Percentiles rank a stretch among this genome's conserved stretches.
Evolutionary conservation across 2,888 invertebrate species (phyloP).

Genomic region (Athetis lepigone): DNA sequence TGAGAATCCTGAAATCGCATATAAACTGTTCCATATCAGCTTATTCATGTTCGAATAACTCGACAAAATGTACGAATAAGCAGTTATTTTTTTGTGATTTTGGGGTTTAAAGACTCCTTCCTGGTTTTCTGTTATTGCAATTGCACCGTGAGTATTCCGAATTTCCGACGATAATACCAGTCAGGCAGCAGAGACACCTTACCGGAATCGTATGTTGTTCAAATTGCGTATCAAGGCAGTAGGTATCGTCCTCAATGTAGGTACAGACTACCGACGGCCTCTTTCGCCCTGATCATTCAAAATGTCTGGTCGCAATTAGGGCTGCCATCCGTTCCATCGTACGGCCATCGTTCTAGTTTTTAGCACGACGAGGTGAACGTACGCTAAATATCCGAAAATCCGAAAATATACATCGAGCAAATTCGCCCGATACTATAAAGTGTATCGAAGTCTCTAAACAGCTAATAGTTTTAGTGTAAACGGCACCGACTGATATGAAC

Average conservation of each 20-base stretch:
- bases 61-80: too few species aligned
- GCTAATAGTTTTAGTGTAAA: conserved; percentile 58
- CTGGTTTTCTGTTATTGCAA: too few species aligned
- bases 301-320: conserved; percentile 69
- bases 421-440: conserved; percentile 48
- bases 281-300: conserved; percentile 68
- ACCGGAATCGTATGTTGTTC: too few species aligned
- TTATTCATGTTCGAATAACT: too few species aligned
- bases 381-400: conserved; percentile 65
- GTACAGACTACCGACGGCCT: conserved; percentile 59
- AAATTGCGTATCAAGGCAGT: conserved; percentile 42
- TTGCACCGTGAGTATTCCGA: too few species aligned
- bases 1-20: too few species aligned
- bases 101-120: too few species aligned
- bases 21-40: too few species aligned
- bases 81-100: too few species aligned
- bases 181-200: too few species aligned
- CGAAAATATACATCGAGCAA: conserved; percentile 64
- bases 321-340: conserved; percentile 67
- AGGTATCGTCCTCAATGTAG: conserved; percentile 35
- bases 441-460: conserved; percentile 48
- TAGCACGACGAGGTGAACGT: conserved; percentile 68
- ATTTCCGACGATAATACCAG: too few species aligned
- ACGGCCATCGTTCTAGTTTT: conserved; percentile 71
- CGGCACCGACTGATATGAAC: conserved; percentile 52